Conservation (phyloP, 2,113 vertebrate genomes). For the Phoenicopterus ruber region DNA sequence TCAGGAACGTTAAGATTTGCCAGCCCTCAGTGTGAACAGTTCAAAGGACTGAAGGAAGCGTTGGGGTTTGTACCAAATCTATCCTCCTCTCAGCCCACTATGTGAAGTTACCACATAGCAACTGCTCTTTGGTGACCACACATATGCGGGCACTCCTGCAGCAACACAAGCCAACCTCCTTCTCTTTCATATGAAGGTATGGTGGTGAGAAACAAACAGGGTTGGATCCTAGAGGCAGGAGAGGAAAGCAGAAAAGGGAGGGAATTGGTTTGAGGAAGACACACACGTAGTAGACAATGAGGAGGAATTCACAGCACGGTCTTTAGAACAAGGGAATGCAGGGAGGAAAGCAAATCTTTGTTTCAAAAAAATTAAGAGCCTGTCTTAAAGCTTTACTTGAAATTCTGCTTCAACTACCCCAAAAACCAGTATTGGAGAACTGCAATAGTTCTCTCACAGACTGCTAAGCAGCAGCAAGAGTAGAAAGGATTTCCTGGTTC, state of each 20-base stretch:
- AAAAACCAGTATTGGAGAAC: neutral
- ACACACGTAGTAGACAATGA: neutral
- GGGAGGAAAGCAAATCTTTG: neutral
- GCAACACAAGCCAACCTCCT: neutral
- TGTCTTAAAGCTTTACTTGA: neutral
- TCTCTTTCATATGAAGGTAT: neutral
- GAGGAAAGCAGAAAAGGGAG: neutral
- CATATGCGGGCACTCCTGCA: neutral
- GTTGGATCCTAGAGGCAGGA: neutral
- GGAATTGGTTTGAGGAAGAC: neutral
- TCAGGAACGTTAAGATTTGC: neutral
- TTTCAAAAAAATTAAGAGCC: neutral
- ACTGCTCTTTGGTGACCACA: neutral
- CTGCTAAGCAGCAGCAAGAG: neutral
- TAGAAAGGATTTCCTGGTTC: neutral
- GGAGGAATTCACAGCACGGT: neutral
- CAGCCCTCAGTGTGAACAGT: neutral
- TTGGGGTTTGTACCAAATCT: neutral
- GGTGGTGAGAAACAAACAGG: neutral
- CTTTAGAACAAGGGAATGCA: neutral
- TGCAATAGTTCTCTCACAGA: neutral
- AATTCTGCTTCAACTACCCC: neutral
- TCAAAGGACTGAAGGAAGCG: neutral
- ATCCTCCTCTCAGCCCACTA: neutral
- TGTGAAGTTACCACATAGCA: accelerated